These are phyloP conservation scores for Dromaius novaehollandiae DNA, from an alignment of 2,113 vertebrate species.

Conservation along the genomic window DNA sequence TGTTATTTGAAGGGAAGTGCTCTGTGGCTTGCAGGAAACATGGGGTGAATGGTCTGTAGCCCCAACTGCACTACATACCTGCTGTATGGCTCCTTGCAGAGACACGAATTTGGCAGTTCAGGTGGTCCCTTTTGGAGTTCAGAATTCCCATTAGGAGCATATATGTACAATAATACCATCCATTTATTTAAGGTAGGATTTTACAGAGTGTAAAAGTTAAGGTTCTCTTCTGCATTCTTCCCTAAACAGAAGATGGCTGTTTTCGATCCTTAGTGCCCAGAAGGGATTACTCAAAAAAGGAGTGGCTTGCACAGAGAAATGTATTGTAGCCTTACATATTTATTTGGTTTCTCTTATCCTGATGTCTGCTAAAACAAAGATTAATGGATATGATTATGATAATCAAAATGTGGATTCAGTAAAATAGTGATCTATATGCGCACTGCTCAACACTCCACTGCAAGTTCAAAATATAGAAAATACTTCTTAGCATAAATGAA, in stretches of 20 bases:
- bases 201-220: not conserved
- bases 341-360: not conserved
- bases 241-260: not conserved
- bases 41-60: not conserved
- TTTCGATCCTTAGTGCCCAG: not conserved
- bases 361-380: not conserved
- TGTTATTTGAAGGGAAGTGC: not conserved
- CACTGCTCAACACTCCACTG: not conserved
- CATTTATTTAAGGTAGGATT: not conserved
- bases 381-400: not conserved
- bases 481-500: not conserved
- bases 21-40: not conserved
- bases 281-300: not conserved
- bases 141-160: not conserved
- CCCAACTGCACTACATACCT: not conserved
- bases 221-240: not conserved
- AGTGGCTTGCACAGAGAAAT: not conserved
- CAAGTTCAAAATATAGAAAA: not conserved
- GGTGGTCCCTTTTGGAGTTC: not conserved
- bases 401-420: not conserved
- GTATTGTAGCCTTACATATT: not conserved
- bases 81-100: not conserved
- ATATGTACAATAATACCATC: not conserved
- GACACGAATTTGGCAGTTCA: not conserved
- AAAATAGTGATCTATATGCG: not conserved